phyloP scores from a whole-genome alignment of 2,113 vertebrate genomes.

The Bungarus multicinctus region DNA sequence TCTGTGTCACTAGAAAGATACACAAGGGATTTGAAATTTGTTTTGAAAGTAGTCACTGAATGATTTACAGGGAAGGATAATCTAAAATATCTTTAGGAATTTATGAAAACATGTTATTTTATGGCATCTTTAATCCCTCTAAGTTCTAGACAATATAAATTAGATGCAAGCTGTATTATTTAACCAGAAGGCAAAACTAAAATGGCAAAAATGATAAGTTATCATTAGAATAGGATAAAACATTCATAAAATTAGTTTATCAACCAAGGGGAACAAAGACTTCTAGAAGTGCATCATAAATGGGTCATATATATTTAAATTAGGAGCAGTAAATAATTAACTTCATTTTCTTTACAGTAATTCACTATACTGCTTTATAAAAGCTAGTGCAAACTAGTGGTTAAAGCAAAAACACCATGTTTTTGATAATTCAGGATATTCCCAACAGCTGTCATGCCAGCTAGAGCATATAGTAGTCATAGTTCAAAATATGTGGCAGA shows the following conservation, averaged over 20 bases:
- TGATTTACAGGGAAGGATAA: neutral
- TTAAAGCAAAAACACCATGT: neutral
- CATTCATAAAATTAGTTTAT: neutral
- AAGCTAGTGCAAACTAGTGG: neutral
- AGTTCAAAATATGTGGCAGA: neutral
- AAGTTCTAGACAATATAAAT: accelerated
- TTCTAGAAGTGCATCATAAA: neutral
- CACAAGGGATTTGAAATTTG: conserved; percentile 8
- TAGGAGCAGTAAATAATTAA: neutral
- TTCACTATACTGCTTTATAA: neutral
- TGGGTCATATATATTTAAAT: neutral
- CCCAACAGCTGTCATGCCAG: neutral
- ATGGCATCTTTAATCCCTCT: neutral
- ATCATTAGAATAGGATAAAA: neutral
- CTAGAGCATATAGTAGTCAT: neutral
- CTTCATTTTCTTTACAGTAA: neutral
- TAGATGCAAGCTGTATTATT: neutral
- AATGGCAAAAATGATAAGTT: neutral
- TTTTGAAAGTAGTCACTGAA: neutral
- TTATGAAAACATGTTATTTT: neutral
- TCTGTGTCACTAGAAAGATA: conserved; percentile 12
- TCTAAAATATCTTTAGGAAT: neutral
- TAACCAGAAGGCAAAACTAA: neutral
- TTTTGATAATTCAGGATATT: neutral
- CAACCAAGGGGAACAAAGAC: neutral